Evolutionary conservation across 1,140 invertebrate genomes (phyloP), one percentile per base, ranked within the genome.

Genomic region (Drosophila melanica): DNA sequence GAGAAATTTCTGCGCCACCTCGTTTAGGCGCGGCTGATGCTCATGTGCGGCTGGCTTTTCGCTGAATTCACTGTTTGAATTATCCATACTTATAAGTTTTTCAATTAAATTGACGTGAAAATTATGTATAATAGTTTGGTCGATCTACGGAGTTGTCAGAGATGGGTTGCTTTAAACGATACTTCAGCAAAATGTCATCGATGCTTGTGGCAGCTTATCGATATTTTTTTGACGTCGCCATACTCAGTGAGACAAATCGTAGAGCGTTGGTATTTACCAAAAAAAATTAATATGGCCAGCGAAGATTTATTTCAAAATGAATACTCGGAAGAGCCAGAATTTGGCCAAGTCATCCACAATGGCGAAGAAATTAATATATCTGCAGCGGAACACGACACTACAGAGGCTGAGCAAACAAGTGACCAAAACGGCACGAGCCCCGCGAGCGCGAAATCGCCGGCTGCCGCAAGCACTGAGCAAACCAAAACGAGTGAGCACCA

Each of bases 1-100:
- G 18, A 90, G 37, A 45, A 90, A 90, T 42, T 90, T 90, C 44
- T 90, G 82, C 0, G 89, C 89, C 48, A 90, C 84, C 63, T 90
- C 80, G 44, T 90, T 90, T 0, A 90, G 39, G 10, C 89, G 77
- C n/a, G 89, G 89, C 68, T 87, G 84, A 30, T 85, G 75, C 23
- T 87, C 82, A 18, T 87, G 79, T 16, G 66, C 45, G 4, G 62
- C 54, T 11, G 79, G 79, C 9, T 89, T 89, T 7, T 89, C 80
- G 3, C 14, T 35, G 30, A 90, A 89, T 53, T 90, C 85, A 16
- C 59, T 67, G 30, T 7, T 41, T 42, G 79, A 39, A 30, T 12
- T 62, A 48, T 86, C 81, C 82, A 86, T 87, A 48, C 4, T 55
- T 45, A 41, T 9, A 41, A 5, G 16, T 37, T 74, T 42, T 37